Conservation (phyloP, 2,113 vertebrate species). For the Anser cygnoides region DNA sequence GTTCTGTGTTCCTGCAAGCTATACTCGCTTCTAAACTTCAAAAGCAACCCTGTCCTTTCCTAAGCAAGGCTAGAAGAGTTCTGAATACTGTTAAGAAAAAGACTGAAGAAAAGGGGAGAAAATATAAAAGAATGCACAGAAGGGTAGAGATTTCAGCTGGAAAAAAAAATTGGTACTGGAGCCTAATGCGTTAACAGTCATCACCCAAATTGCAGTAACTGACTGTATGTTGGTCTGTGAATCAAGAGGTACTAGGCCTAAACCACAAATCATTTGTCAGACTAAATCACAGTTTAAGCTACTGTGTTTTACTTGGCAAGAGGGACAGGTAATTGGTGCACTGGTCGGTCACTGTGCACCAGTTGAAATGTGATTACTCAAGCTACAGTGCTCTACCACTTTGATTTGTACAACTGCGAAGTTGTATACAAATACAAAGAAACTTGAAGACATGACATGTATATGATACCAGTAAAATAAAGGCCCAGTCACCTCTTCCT, state of each 20-base stretch:
- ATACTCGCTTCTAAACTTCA: neutral
- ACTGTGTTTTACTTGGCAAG: conserved; percentile 29
- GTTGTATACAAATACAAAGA: neutral
- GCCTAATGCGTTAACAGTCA: conserved; percentile 12
- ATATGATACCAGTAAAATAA: neutral
- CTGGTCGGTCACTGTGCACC: neutral
- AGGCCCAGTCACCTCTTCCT: neutral
- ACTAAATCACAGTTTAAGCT: neutral
- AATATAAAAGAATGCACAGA: neutral
- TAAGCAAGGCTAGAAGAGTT: neutral
- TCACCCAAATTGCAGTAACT: neutral
- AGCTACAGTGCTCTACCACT: neutral
- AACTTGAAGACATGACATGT: neutral
- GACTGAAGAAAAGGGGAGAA: neutral
- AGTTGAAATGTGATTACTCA: neutral
- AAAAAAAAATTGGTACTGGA: neutral
- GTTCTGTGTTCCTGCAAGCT: neutral
- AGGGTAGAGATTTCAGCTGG: neutral
- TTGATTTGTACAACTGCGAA: neutral
- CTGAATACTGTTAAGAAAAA: neutral
- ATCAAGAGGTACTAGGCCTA: neutral
- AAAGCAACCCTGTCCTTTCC: neutral
- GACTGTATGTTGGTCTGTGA: neutral
- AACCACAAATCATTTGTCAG: conserved; percentile 45
- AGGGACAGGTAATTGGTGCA: neutral